Percentiles rank a stretch among this genome's conserved stretches.
These are phyloP conservation scores for Drosophila paramelanica DNA, from an alignment of 2,888 invertebrate species.

Conservation along the genomic window DNA sequence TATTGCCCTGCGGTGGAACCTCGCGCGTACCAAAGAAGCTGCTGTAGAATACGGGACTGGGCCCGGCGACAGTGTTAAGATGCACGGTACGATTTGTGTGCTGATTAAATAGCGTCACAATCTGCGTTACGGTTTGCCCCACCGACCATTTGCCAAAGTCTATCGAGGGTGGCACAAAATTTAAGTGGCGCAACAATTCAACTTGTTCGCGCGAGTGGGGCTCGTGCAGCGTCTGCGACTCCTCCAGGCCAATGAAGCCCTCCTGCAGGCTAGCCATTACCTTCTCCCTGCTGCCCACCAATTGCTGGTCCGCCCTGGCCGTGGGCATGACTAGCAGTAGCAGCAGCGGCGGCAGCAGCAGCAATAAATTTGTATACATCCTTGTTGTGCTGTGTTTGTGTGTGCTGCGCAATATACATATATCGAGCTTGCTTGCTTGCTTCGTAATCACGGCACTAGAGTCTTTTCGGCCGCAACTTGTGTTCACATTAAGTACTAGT, in stretches of 20 bases:
- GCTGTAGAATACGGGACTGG: slow-evolving; percentile 97
- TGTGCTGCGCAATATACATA: slow-evolving; percentile 43
- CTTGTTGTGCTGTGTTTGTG: slow-evolving; percentile 27
- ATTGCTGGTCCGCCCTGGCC: slow-evolving; percentile 37
- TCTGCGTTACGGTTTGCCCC: slow-evolving; percentile 93
- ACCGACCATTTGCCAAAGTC: slow-evolving; percentile 89
- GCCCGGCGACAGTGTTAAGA: slow-evolving; percentile 97
- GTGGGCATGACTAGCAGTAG: slow-evolving; percentile 37
- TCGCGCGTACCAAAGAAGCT: slow-evolving; percentile 99
- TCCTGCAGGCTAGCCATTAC: slow-evolving; percentile 45
- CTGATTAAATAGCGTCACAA: slow-evolving; percentile 94
- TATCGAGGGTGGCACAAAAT: slow-evolving; percentile 86
- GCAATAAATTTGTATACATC: slow-evolving; percentile 51
- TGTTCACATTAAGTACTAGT: slow-evolving; percentile 59
- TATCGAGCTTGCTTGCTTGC: slow-evolving; percentile 12
- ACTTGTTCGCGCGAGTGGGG: slow-evolving; percentile 60
- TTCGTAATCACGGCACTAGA: slow-evolving; percentile 43
- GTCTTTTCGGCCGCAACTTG: slow-evolving; percentile 31
- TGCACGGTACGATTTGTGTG: slow-evolving; percentile 94
- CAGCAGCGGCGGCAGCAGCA: slow-evolving; percentile 25
- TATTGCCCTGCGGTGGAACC: slow-evolving; percentile 95
- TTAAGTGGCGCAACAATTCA: slow-evolving; percentile 80
- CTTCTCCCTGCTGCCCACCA: slow-evolving; percentile 50
- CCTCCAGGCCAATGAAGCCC: slow-evolving; percentile 57
- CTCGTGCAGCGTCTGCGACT: slow-evolving; percentile 56